Conservation (phyloP, 35 echinoderm and acorn worm genomes). For the Apostichopus japonicus region DNA sequence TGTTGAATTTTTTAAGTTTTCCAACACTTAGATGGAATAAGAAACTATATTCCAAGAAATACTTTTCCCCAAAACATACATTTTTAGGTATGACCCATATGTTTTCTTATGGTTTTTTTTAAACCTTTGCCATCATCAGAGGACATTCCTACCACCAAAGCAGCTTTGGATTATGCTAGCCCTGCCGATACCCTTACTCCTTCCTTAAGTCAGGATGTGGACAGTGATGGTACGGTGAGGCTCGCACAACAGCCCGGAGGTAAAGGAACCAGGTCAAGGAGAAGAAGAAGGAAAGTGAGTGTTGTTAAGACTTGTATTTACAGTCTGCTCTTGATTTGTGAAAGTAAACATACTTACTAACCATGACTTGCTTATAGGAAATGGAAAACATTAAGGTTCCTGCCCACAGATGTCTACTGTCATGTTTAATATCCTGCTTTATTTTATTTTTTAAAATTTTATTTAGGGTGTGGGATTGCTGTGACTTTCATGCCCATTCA, state of each 20-base stretch:
- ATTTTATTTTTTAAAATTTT: too few relatives aligned
- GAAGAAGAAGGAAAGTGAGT: constrained; percentile 50
- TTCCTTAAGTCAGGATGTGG: constrained; percentile 65
- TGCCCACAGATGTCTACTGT: too few relatives aligned
- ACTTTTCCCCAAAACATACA: too few relatives aligned
- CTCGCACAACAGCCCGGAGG: constrained; percentile 20
- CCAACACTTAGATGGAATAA: too few relatives aligned
- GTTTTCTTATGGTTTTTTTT: background rate
- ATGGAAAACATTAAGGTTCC: too few relatives aligned
- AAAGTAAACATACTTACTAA: background rate
- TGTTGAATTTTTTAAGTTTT: too few relatives aligned
- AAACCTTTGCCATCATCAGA: background rate
- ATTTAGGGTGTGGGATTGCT: too few relatives aligned
- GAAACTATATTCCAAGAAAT: too few relatives aligned
- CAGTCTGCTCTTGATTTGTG: background rate
- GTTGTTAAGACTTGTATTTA: background rate
- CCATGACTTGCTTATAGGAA: too few relatives aligned
- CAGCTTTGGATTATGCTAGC: constrained; percentile 44
- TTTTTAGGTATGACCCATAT: too few relatives aligned
- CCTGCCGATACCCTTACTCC: constrained; percentile 67
- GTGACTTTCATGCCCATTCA: too few relatives aligned
- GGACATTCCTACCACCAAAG: constrained; percentile 19
- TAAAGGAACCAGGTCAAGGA: constrained; percentile 5
- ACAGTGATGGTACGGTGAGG: constrained; percentile 41
- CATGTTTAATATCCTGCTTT: too few relatives aligned